Base-by-base conservation (phyloP, 1,140 invertebrate species). In the Antheraea mylitta region DNA sequence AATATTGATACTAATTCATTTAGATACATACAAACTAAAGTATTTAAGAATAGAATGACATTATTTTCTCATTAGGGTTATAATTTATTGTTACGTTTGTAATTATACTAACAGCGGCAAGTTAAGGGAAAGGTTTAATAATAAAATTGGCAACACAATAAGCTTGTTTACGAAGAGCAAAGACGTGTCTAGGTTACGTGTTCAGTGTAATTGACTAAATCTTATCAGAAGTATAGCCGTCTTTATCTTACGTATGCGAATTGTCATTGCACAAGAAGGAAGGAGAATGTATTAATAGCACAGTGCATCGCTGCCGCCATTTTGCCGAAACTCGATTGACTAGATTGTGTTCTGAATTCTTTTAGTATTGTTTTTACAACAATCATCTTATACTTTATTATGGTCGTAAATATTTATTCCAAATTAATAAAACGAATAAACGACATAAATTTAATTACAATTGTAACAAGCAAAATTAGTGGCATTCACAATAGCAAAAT, bases 171-270 rank as follows among this genome's bases (percentile, higher is more conserved):
- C 86, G 86, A 87, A 81, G 81, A 87, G 82, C 81, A 83, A 87
- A 89, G 86, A 91, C 89, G 89, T 91, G 89, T 91, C 86, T 88
- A 79, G 70, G 83, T 91, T 89, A 90, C 89, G 89, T 90, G 82
- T 89, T 83, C 87, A 85, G 82, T 85, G 84, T 86, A 82, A 79
- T 81, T 78, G 77, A 76, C 82, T 80, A 82, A 74, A 75, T 77
- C 79, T 81, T 87, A 83, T 86, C 82, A 81, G 79, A 88, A 74
- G 72, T 81, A 82, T 78, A 73, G 37, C 77, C 74, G 67, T 90
- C 87, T 82, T 82, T 80, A 67, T 91, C 80, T 69, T 72, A 69
- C 82, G 65, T 71, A 69, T 37, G 48, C 42, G 36, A 10, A 45
- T 16, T 16, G 48, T 16, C 6, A 38, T 60, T 37, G 70, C 68